Conservation (phyloP, 2,888 invertebrate species). For the Agonum fuliginosum region DNA sequence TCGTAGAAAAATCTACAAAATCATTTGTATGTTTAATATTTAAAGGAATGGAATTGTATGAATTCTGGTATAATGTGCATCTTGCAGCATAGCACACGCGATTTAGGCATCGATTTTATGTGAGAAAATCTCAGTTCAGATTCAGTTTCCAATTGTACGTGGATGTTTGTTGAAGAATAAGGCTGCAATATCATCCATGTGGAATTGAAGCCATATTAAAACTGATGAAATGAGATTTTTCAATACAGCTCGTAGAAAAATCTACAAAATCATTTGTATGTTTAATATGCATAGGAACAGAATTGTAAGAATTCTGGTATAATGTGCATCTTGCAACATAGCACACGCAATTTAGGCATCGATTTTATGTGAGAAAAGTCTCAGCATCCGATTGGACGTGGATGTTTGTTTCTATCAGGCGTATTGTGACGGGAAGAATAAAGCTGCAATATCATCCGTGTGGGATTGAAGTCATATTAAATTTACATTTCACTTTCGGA, state of each 20-base stretch:
- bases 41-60: no score
- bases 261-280: no score
- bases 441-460: conserved; percentile 20
- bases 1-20: background rate
- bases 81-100: background rate
- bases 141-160: conserved; percentile 11
- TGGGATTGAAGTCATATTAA: conserved; percentile 36
- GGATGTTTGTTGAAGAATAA: conserved; percentile 23
- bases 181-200: conserved; percentile 23
- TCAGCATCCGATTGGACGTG: conserved; percentile 2
- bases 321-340: background rate
- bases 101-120: conserved; percentile 31
- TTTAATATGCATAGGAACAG: no score
- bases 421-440: conserved; percentile 27
- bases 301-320: background rate
- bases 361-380: conserved; percentile 8
- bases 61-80: background rate
- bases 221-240: background rate
- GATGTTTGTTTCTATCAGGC: conserved; percentile 15
- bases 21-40: no score
- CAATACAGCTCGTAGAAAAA: no score
- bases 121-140: background rate
- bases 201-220: conserved; percentile 33
- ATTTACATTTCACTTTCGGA: conserved; percentile 32
- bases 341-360: conserved; percentile 5